A percentile compares a stretch with the other conserved stretches of the same genome.
phyloP scores from a whole-genome alignment of 2,888 invertebrate genomes.

The Hydrotaea diabolus region DNA sequence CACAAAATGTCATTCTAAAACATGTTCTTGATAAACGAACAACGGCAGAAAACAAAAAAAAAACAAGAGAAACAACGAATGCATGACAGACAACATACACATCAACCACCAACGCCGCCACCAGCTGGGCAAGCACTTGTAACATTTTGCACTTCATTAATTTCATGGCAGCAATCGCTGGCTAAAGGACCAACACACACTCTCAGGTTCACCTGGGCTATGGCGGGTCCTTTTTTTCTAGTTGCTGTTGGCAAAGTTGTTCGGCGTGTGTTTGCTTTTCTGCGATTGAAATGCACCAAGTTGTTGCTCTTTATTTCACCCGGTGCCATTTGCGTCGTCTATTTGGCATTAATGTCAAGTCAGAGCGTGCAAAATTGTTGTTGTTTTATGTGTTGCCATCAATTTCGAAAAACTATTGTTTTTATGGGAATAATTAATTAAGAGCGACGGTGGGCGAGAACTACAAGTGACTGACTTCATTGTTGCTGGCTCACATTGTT shows the following conservation, averaged over 20 bases:
- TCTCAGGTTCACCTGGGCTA: conserved; percentile 10
- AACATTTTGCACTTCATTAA: conserved; percentile 62
- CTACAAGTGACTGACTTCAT: background rate
- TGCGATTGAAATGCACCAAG: background rate
- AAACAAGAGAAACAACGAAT: background rate
- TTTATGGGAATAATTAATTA: conserved; percentile 57
- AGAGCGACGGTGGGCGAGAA: background rate
- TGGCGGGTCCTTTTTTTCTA: background rate
- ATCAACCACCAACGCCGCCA: background rate
- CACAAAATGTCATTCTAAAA: conserved; percentile 21
- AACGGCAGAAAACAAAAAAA: too few species aligned
- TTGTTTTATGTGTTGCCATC: conserved; percentile 28
- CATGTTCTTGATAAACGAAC: conserved; percentile 20
- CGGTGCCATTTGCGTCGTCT: conserved; percentile 11
- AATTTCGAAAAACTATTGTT: conserved; percentile 21
- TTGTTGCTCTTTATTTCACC: background rate
- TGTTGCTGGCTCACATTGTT: conserved; percentile 20
- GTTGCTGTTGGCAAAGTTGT: background rate
- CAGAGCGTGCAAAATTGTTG: background rate
- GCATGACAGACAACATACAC: background rate
- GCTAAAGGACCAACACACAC: background rate
- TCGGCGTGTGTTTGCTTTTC: conserved; percentile 2
- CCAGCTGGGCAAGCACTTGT: background rate
- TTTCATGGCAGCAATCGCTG: conserved; percentile 36
- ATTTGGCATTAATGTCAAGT: conserved; percentile 15